Evolutionary conservation across 1,140 invertebrate species (phyloP).

Genomic region (Brachionus paranguensis): DNA sequence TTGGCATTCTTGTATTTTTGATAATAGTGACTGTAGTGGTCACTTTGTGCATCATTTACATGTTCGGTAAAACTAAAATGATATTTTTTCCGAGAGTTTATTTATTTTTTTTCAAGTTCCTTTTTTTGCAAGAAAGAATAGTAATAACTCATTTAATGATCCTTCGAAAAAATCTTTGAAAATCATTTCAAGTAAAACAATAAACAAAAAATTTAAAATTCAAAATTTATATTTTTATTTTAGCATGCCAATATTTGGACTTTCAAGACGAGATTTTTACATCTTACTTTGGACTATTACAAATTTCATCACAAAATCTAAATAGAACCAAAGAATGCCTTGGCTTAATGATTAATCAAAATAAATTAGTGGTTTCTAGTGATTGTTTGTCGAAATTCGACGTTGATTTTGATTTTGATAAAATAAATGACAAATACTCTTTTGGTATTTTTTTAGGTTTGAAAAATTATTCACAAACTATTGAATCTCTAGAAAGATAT

Average conservation of each 20-base stretch:
- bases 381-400: background rate
- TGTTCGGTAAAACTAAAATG: background rate
- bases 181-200: background rate
- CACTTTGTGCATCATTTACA: constrained; percentile 20
- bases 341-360: background rate
- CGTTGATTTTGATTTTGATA: background rate
- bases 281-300: background rate
- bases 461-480: background rate
- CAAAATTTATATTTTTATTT: background rate
- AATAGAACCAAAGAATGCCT: background rate
- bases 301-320: background rate
- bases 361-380: background rate
- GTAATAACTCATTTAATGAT: background rate
- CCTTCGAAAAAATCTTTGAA: background rate
- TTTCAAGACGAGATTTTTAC: background rate
- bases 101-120: background rate
- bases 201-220: background rate
- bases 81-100: background rate
- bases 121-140: constrained; percentile 22
- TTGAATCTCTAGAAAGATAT: background rate
- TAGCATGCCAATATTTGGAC: background rate
- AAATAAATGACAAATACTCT: background rate
- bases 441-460: background rate
- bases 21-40: constrained; percentile 20
- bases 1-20: constrained; percentile 16